phyloP scores from a whole-genome alignment of 2,797 vertebrate species.

The Cryptoprocta ferox region DNA sequence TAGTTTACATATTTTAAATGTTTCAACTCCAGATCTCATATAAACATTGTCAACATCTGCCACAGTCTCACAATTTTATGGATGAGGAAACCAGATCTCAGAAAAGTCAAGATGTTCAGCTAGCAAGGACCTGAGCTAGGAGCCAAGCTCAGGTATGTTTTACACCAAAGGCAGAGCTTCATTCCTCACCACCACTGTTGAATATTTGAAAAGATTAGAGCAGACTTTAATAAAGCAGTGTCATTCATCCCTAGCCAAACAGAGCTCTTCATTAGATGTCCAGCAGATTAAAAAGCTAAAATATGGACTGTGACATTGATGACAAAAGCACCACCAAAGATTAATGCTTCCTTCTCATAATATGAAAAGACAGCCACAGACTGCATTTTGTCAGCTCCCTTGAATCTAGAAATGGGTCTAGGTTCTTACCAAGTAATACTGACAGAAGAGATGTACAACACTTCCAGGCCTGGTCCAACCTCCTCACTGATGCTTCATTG shows the following conservation, averaged over 20 bases:
- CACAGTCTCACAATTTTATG: not conserved
- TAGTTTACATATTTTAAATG: not conserved
- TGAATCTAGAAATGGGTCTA: not conserved
- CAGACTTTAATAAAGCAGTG: not conserved
- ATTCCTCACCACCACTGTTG: not conserved
- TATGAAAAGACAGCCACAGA: not conserved
- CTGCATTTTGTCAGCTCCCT: not conserved
- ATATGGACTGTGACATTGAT: not conserved
- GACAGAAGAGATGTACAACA: not conserved
- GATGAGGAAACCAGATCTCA: not conserved
- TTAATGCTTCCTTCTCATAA: not conserved
- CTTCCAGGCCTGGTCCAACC: not conserved
- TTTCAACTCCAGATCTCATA: not conserved
- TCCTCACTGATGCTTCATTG: not conserved
- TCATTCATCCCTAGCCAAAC: not conserved
- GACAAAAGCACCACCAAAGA: not conserved
- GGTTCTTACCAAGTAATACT: not conserved
- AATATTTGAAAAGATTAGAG: not conserved
- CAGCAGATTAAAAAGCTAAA: not conserved
- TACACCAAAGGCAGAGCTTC: not conserved
- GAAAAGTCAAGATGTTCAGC: not conserved
- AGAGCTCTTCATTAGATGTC: not conserved
- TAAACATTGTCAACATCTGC: not conserved
- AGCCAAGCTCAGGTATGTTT: not conserved
- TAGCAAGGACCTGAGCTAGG: not conserved